A percentile compares a stretch with the other conserved stretches of the same genome.
phyloP scores from a whole-genome alignment of 35 echinoderm and acorn worm genomes.

The Diadema setosum region DNA sequence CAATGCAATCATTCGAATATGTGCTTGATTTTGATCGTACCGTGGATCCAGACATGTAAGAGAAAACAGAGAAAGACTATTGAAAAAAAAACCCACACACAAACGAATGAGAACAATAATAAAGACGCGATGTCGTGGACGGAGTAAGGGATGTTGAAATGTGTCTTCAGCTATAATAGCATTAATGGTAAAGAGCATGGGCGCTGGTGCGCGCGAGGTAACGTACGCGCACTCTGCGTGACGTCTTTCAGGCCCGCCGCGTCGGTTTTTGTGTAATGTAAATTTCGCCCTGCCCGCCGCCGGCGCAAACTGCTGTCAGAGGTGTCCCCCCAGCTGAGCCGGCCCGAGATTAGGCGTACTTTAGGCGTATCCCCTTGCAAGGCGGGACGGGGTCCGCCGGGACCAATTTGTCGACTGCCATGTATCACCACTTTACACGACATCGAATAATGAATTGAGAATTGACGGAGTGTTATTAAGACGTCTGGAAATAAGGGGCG shows the following conservation, averaged over 20 bases:
- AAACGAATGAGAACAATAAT: too few relatives aligned
- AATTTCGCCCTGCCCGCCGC: background rate
- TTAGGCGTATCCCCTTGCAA: background rate
- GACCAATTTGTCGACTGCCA: background rate
- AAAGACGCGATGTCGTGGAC: too few relatives aligned
- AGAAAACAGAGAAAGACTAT: too few relatives aligned
- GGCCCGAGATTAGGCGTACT: background rate
- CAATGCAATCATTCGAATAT: too few relatives aligned
- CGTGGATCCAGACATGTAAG: too few relatives aligned
- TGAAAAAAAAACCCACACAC: too few relatives aligned
- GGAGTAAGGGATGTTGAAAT: too few relatives aligned
- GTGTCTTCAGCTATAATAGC: background rate
- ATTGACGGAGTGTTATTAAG: too few relatives aligned
- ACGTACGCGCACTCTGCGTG: background rate
- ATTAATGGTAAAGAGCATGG: background rate
- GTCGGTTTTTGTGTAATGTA: slow-evolving; percentile 1
- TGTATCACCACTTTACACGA: background rate
- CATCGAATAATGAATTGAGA: too few relatives aligned
- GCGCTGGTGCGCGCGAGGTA: background rate
- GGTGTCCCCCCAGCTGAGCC: background rate
- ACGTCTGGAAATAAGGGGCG: too few relatives aligned
- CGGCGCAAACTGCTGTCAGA: background rate
- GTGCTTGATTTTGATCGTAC: too few relatives aligned
- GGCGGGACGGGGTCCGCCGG: background rate
- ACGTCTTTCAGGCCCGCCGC: background rate